Evolutionary conservation across 2,888 invertebrate species (phyloP), one percentile per base, ranked within the genome.

Genomic region (Meteorus colon): DNA sequence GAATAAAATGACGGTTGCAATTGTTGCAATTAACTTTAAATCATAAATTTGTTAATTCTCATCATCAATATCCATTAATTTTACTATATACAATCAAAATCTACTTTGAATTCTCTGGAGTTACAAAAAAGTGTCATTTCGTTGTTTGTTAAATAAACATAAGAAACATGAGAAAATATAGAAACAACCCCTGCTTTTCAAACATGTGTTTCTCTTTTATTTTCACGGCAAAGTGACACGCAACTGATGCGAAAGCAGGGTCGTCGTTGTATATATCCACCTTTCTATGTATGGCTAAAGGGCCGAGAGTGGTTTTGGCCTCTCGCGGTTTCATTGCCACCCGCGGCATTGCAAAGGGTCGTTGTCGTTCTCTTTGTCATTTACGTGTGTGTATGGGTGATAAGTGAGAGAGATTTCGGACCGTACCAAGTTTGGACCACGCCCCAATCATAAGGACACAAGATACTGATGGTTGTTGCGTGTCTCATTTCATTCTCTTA

Each of bases 381-480:
- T 66, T 4, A 48, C 29, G 37, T 62, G 24, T 24, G 1, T 67
- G 48, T 68, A 73, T 74, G 73, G 77, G 74, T 73, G 77, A 77
- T 78, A 79, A 75, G 79, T 77, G 79, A 74, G 82, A 74, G 82
- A 82, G 82, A 83, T 83, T 82, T 82, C 77, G 79, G 82, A 78
- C 78, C 77, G 72, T 19, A 55, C 76, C 76, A 79, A 80, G 80
- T 77, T 79, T 75, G 80, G 76, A 81, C 87, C 87, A 87, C 87
- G 86, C 87, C 87, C 86, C 83, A 78, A 75, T 80, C 81, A 86
- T 84, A 84, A 85, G 83, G 80, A 84, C 81, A 84, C 55, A 10
- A 55, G 55, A 55, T 55, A 55, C 55, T 85, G 85, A 86, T 86
- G 83, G 86, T 24, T 86, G 85, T 83, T 41, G 81, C 81, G 78